Percentiles rank a stretch among this genome's conserved stretches.
Evolutionary conservation across 2,113 vertebrate species (phyloP).

Genomic region (Mugil cephalus): DNA sequence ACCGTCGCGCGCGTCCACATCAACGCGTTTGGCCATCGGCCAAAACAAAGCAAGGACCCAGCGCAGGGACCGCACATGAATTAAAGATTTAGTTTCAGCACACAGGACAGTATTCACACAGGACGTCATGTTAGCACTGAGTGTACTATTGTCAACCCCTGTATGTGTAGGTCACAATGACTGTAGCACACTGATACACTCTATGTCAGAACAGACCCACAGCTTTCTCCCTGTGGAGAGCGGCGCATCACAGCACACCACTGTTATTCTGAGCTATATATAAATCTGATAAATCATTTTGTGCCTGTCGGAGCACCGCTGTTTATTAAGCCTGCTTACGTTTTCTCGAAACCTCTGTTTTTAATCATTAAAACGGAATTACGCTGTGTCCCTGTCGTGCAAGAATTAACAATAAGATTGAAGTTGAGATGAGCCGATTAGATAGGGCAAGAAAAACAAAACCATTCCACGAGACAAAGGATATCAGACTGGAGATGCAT

Average conservation of each 20-base stretch:
- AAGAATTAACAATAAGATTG: conserved; percentile 71
- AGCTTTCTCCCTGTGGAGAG: conserved; percentile 58
- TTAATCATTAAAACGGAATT: conserved; percentile 57
- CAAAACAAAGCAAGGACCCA: conserved; percentile 30
- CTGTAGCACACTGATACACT: conserved; percentile 51
- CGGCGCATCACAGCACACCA: conserved; percentile 28
- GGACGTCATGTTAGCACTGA: conserved; percentile 44
- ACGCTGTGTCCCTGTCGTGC: conserved; percentile 44
- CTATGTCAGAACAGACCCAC: conserved; percentile 54
- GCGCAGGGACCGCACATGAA: conserved; percentile 46
- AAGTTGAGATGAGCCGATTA: conserved; percentile 67
- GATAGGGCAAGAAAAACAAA: conserved; percentile 70
- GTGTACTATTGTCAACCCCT: conserved; percentile 53
- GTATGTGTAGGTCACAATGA: conserved; percentile 59
- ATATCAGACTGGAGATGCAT: conserved; percentile 63
- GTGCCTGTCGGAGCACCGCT: conserved; percentile 46
- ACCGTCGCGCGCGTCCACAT: background rate
- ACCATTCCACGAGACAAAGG: conserved; percentile 59
- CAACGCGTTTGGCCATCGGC: conserved; percentile 27
- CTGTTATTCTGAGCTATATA: conserved; percentile 53
- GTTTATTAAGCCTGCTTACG: conserved; percentile 63
- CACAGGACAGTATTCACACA: conserved; percentile 24
- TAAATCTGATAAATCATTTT: conserved; percentile 49
- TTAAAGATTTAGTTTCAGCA: conserved; percentile 58
- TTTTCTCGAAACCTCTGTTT: conserved; percentile 61